Evolutionary conservation across 1,140 invertebrate species (phyloP).

Genomic region (Ips nitidus): DNA sequence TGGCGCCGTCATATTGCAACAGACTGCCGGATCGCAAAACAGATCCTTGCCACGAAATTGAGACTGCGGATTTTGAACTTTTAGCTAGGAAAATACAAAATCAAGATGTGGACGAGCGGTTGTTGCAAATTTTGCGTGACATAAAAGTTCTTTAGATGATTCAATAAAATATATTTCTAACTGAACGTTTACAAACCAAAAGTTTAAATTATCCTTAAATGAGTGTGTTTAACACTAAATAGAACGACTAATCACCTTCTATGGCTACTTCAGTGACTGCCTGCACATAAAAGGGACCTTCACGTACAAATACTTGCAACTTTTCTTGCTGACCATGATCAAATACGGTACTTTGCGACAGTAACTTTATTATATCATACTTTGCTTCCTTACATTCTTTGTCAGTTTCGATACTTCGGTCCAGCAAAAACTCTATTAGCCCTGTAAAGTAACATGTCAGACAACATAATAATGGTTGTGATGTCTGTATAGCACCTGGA

Average conservation of each 20-base stretch:
- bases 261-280: slow-evolving; percentile 68
- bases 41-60: slow-evolving; percentile 54
- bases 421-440: slow-evolving; percentile 74
- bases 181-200: too few species aligned
- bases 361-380: slow-evolving; percentile 67
- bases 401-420: slow-evolving; percentile 65
- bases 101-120: slow-evolving; percentile 40
- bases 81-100: slow-evolving; percentile 45
- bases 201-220: too few species aligned
- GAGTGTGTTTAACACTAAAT: too few species aligned
- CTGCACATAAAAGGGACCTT: slow-evolving; percentile 73
- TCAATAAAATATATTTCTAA: too few species aligned
- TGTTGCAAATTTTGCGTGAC: slow-evolving; percentile 20
- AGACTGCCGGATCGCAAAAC: slow-evolving; percentile 45
- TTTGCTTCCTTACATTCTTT: slow-evolving; percentile 75
- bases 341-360: slow-evolving; percentile 68
- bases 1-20: slow-evolving; percentile 47
- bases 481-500: slow-evolving; percentile 47
- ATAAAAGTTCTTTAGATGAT: slow-evolving; percentile 14
- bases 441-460: slow-evolving; percentile 52
- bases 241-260: slow-evolving; percentile 53
- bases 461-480: not conserved
- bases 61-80: slow-evolving; percentile 51
- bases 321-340: slow-evolving; percentile 60
- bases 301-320: slow-evolving; percentile 65